Conservation (phyloP, 1,140 invertebrate genomes). For the Drosophila simulans region DNA sequence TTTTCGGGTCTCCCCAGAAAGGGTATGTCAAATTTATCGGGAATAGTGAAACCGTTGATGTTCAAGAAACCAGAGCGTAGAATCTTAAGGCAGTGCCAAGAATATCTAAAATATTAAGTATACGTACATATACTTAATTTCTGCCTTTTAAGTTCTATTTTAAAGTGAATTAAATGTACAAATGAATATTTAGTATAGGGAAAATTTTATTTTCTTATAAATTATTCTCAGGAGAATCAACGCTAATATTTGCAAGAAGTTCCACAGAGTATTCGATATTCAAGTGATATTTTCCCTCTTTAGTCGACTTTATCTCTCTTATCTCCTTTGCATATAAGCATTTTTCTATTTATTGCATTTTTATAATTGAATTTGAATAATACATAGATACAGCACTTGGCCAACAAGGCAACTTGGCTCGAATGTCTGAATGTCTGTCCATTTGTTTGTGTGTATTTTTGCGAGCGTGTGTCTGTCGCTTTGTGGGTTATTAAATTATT, state of each 20-base stretch:
- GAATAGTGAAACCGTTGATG: neutral
- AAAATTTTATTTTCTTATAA: neutral
- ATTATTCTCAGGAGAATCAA: neutral
- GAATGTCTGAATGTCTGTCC: constrained; percentile 12
- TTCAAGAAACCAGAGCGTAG: neutral
- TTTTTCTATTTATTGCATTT: constrained; percentile 70
- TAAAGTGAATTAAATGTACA: too few species aligned
- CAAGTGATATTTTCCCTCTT: constrained; percentile 6
- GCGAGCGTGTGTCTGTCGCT: constrained; percentile 27
- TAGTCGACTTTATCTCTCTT: constrained; percentile 13
- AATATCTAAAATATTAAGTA: too few species aligned
- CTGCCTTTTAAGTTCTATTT: too few species aligned
- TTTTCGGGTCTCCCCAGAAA: constrained; percentile 12
- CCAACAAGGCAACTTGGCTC: constrained; percentile 42
- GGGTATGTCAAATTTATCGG: constrained; percentile 5
- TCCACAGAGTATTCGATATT: constrained; percentile 10
- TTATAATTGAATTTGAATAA: constrained; percentile 81
- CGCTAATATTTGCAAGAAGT: neutral
- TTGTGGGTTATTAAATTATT: constrained; percentile 78
- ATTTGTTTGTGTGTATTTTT: constrained; percentile 7
- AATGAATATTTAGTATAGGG: neutral
- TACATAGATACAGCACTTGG: constrained; percentile 68
- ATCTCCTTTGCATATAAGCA: constrained; percentile 50
- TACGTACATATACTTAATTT: neutral
- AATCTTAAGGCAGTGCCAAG: too few species aligned